Evolutionary conservation across 2,113 vertebrate species (phyloP), one percentile per base, ranked within the genome.

Genomic region (Macquaria ambigua): DNA sequence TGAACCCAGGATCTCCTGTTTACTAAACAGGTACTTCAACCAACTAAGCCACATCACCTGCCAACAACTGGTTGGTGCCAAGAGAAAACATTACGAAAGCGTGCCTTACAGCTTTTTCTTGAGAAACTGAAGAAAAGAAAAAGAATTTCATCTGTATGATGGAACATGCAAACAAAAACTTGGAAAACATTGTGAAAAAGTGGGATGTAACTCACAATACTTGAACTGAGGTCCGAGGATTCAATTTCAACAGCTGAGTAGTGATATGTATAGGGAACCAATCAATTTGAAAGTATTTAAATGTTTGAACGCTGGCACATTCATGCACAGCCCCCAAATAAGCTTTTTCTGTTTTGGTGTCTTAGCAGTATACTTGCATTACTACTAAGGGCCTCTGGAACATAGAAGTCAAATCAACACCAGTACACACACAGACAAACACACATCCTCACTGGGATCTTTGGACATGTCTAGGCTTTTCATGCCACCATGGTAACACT

Each of bases 381-480:
- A 21, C 3, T 52, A 43, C 16, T 41, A 28, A 48, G n/a, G 31
- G 23, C n/a, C 23, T 53, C 62, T 55, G 41, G 55, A 82, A 71
- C 70, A 83, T 43, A 72, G 0, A 62, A 76, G n/a, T n/a, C 58
- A 74, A 46, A 25, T 63, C n/a, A 63, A 53, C 72, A 80, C 31
- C 8, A 50, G 34, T 43, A 48, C 74, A 72, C 39, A 68, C 58
- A 71, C 41, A 86, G 14, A 82, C n/a, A 84, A 73, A 83, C 75
- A 77, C 72, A 72, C 61, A 73, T 66, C 55, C 72, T 82, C 79
- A 48, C 69, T 72, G 82, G 59, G 79, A 85, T 73, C 71, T 59
- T 66, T 70, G 55, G 88, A 86, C 89, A 86, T 86, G 88, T 81
- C 88, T 78, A 71, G 78, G 80, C 91, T 71, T 72, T 77, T 82